These are phyloP conservation scores for Cirrhinus molitorella DNA, from an alignment of 2,797 vertebrate genomes.

Conservation along the genomic window DNA sequence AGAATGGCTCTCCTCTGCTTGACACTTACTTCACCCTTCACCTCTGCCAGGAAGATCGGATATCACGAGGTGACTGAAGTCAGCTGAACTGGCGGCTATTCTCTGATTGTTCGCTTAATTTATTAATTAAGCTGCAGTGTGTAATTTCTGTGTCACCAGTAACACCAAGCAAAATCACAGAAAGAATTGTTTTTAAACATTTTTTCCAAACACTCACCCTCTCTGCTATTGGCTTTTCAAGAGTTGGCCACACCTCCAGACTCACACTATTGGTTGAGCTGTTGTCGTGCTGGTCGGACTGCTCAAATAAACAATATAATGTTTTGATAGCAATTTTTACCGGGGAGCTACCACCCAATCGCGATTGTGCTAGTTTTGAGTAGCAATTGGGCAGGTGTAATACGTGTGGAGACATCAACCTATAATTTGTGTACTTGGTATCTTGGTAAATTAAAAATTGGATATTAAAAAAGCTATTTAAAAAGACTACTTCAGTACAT, in stretches of 20 bases:
- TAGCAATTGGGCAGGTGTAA: no score
- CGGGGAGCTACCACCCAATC: no score
- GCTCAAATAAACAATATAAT: not conserved
- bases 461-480: not conserved
- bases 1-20: constrained; percentile 91
- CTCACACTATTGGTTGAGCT: not conserved
- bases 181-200: constrained; percentile 5
- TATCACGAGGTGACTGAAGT: constrained; percentile 86
- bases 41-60: constrained; percentile 83
- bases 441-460: not conserved
- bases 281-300: not conserved
- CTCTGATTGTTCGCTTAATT: not conserved
- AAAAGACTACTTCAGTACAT: not conserved
- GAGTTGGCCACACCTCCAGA: not conserved
- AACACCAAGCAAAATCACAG: not conserved
- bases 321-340: constrained; percentile 1
- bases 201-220: not conserved
- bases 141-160: not conserved
- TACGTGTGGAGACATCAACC: not conserved
- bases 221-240: not conserved
- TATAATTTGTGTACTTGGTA: not conserved
- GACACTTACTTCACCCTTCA: constrained; percentile 98
- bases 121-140: not conserved
- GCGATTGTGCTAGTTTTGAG: no score
- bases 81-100: not conserved